Percentiles rank a stretch among this genome's conserved stretches.
Conservation (phyloP, 2,113 vertebrate genomes). For the Pygoscelis antarcticus region DNA sequence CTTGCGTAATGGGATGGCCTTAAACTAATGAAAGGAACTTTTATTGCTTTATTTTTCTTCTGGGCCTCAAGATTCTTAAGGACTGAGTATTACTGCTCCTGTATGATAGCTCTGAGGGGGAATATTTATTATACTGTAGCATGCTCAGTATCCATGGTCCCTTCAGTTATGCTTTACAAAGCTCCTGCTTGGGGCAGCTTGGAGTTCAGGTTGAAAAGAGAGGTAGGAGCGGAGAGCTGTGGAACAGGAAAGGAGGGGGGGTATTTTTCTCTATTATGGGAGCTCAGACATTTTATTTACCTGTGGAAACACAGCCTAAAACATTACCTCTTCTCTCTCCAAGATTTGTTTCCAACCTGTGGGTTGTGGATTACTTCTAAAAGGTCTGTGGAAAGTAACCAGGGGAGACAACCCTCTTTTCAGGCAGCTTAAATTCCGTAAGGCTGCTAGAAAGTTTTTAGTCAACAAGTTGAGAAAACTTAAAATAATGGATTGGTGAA, state of each 20-base stretch:
- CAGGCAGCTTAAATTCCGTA: neutral
- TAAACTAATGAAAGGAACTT: neutral
- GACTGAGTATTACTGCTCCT: neutral
- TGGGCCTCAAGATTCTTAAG: neutral
- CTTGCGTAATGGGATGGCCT: neutral
- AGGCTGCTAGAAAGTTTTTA: neutral
- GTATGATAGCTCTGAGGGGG: neutral
- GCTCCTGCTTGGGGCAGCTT: neutral
- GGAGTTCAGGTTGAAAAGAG: neutral
- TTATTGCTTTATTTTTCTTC: neutral
- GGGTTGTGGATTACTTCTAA: neutral
- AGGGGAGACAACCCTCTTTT: neutral
- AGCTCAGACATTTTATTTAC: neutral
- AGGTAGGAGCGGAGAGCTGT: neutral
- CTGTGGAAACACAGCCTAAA: neutral
- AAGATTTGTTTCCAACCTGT: neutral
- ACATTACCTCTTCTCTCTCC: neutral
- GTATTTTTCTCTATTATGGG: neutral
- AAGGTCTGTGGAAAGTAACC: neutral
- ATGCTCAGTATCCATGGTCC: neutral
- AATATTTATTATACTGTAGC: neutral
- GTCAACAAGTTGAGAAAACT: neutral
- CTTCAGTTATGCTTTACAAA: neutral
- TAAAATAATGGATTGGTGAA: neutral
- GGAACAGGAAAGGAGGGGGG: neutral